Evolutionary conservation across 1,140 invertebrate species (phyloP), one percentile per base, ranked within the genome.

Genomic region (Diachasma alloeum): DNA sequence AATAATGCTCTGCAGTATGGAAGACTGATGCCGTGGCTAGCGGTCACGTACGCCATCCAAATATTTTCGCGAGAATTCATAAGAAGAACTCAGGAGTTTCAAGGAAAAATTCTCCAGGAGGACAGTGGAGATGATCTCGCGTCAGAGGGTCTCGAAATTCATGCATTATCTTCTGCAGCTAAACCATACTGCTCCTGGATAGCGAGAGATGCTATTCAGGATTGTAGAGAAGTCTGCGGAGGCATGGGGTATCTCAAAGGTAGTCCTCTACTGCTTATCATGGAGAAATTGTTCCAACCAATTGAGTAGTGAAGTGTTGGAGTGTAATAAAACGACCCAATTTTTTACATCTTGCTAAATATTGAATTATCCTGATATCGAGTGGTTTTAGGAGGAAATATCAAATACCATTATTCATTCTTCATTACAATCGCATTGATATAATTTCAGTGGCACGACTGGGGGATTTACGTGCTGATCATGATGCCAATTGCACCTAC

Each of bases 401-500:
- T 6, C 31, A 31, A 31, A 31, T 31, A 6, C 31, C 31, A 31
- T 2, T 6, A 3, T 31, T 31, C 6, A 31, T 31, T 31, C 2
- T 31, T 31, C 31, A 31, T 31, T 6, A 31, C 31, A 31, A 31
- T 31, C 31, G 2, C 31, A 2, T 31, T 31, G 31, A 31, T 31
- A 31, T 31, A 2, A 26, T 79, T 68, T 39, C 86, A 92, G 94
- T 93, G n/a, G 91, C 95, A 75, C 92, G 96, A 80, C 89, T 98
- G 56, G 95, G 95, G n/a, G 93, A 95, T 76, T 88, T 98, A 63
- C 92, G 96, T 73, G 93, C 94, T 88, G 95, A 97, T 86, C 94
- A 98, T 88, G 97, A 99, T 90, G 95, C 96, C 0, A 96, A 96
- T 80, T 95, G 94, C 79, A 99, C 97, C 0, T 99, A 98, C 83